Base-by-base conservation (phyloP, 2,888 invertebrate species). In the Caenorhabditis sp. region DNA sequence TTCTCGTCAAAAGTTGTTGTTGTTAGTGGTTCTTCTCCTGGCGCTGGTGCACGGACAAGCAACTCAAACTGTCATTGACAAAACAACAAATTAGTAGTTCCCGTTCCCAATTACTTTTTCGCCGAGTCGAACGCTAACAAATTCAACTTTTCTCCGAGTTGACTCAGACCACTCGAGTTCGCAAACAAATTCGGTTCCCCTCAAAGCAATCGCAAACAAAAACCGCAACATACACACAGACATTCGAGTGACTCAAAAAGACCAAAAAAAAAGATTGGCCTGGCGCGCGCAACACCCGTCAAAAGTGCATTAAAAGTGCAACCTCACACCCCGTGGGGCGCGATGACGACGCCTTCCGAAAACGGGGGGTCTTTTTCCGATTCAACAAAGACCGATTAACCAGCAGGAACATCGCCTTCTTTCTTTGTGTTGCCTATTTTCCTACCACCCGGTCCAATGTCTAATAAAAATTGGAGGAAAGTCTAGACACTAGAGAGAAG, bases 231-330 rank as follows among this genome's bases (percentile, higher is more conserved):
- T 68, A 69, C 66, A 68, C 58, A n/a, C n/a, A n/a, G n/a, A n/a
- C n/a, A 69, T 19, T 44, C 24, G 35, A 49, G 19, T 58, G 61
- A 61, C 61, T 51, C 59, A 74, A 56, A 72, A 72, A 73, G 28
- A 26, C 22, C 35, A 38, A 61, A 70, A 70, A 70, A 58, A n/a
- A n/a, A n/a, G n/a, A 41, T 28, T 35, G n/a, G 61, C n/a, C n/a
- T n/a, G n/a, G n/a, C n/a, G 38, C 49, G 59, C 31, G n/a, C 35
- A 28, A 35, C 22, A 31, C 19, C 35, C 38, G 26, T 22, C 38
- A 73, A 80, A 80, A 80, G 80, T 80, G 80, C 80, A 80, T 47
- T 38, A n/a, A 80, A 80, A 80, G 80, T 80, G 68, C 80, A 80
- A 73, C 49, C 5, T 63, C 63, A 24, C 41, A 44, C 24, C 14